phyloP scores from a whole-genome alignment of 1,140 invertebrate genomes.

The Solenopsis fugax region DNA sequence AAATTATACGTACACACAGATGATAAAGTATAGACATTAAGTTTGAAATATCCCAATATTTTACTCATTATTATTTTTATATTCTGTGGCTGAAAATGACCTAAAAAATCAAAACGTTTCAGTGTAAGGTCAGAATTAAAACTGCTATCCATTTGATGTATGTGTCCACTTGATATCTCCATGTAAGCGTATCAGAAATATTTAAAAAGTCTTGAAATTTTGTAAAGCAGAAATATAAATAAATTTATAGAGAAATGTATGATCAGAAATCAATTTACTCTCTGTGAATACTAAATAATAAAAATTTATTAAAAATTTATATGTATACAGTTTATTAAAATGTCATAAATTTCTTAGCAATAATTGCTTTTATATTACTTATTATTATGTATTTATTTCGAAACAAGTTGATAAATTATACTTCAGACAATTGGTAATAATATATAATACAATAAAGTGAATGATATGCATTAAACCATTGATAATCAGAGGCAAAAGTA shows the following conservation, averaged over 20 bases:
- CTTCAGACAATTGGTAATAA: conserved; percentile 17
- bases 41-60: neutral
- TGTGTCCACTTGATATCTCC: neutral
- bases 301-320: neutral
- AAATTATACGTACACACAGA: neutral
- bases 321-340: neutral
- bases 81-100: neutral
- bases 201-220: neutral
- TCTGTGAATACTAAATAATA: neutral
- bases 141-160: too few species aligned
- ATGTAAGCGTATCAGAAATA: neutral
- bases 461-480: neutral
- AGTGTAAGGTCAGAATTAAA: neutral
- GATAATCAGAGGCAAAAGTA: neutral
- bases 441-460: neutral
- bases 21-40: neutral
- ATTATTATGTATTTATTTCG: neutral
- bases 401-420: neutral
- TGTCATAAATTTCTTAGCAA: neutral
- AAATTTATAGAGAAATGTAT: neutral
- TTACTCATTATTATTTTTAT: conserved; percentile 2
- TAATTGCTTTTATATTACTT: neutral
- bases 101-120: neutral
- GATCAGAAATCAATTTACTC: neutral
- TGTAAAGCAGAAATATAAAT: neutral